phyloP scores from a whole-genome alignment of 2,888 invertebrate species.

The Horisme vitalbata region DNA sequence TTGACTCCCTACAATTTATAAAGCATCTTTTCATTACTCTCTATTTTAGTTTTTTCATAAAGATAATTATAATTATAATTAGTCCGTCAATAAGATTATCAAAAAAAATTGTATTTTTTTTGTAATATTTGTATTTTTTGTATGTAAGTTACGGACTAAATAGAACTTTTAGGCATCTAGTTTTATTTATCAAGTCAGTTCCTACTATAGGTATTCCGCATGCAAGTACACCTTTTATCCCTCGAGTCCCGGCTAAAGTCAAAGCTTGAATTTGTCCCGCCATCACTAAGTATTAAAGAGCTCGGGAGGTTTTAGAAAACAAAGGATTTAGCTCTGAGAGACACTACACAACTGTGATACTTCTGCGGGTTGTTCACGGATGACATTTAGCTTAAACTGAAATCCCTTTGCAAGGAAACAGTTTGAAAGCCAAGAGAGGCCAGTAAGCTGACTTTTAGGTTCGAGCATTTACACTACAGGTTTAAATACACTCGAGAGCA shows the following conservation, averaged over 20 bases:
- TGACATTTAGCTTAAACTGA: constrained; percentile 65
- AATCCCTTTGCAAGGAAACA: constrained; percentile 43
- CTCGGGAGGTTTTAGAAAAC: constrained; percentile 65
- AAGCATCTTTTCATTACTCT: too few species aligned
- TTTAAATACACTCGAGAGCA: too few species aligned
- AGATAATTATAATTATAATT: too few species aligned
- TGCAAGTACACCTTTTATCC: constrained; percentile 13
- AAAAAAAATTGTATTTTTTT: too few species aligned
- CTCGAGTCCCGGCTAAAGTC: constrained; percentile 15
- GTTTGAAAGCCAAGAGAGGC: constrained; percentile 10
- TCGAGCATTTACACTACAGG: not conserved
- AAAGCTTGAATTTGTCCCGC: constrained; percentile 55
- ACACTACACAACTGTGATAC: constrained; percentile 59
- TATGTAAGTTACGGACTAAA: too few species aligned
- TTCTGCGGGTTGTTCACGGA: constrained; percentile 59
- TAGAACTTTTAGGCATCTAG: too few species aligned
- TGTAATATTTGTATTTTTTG: too few species aligned
- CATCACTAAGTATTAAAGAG: constrained; percentile 73
- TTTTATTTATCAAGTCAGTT: too few species aligned
- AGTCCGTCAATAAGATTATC: too few species aligned
- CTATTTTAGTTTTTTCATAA: too few species aligned
- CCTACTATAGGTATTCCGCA: constrained; percentile 10
- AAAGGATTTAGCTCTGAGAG: constrained; percentile 69
- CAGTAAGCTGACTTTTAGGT: not conserved
- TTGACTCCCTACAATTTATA: too few species aligned